Evolutionary conservation across 2,888 invertebrate genomes (phyloP).

Genomic region (Machimus rusticus): DNA sequence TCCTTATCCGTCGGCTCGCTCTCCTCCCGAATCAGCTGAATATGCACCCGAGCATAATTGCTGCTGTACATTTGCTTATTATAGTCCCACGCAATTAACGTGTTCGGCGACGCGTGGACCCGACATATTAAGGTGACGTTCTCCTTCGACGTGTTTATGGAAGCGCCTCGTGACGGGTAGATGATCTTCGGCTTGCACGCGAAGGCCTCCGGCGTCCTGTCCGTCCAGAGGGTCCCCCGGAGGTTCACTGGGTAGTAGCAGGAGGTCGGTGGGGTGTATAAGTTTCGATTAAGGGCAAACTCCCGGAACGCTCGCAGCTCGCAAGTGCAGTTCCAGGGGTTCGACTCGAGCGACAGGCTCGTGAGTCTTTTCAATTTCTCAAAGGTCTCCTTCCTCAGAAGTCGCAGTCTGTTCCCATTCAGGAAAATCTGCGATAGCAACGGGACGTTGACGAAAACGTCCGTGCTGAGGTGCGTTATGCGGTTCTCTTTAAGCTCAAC

Average conservation of each 20-base stretch:
- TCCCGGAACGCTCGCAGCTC: slow-evolving; percentile 79
- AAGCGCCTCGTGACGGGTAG: slow-evolving; percentile 68
- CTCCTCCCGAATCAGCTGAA: slow-evolving; percentile 55
- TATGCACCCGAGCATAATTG: slow-evolving; percentile 52
- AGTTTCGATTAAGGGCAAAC: slow-evolving; percentile 75
- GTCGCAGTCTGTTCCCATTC: slow-evolving; percentile 76
- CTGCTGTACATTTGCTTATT: slow-evolving; percentile 64
- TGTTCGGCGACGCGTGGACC: slow-evolving; percentile 77
- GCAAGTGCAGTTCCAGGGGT: slow-evolving; percentile 91
- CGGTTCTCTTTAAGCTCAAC: slow-evolving; percentile 79
- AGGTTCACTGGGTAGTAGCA: slow-evolving; percentile 76
- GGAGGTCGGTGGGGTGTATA: slow-evolving; percentile 78
- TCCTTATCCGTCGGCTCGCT: slow-evolving; percentile 52
- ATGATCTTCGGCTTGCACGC: slow-evolving; percentile 82
- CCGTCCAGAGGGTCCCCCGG: slow-evolving; percentile 77
- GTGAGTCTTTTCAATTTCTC: slow-evolving; percentile 72
- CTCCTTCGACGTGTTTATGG: slow-evolving; percentile 70
- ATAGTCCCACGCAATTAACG: slow-evolving; percentile 75
- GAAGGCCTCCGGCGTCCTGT: slow-evolving; percentile 72
- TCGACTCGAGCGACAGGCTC: slow-evolving; percentile 78
- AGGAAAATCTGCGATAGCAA: slow-evolving; percentile 74
- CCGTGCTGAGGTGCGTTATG: slow-evolving; percentile 72
- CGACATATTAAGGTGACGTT: slow-evolving; percentile 78
- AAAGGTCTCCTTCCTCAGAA: slow-evolving; percentile 71
- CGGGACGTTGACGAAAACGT: slow-evolving; percentile 75